Evolutionary conservation across 2,888 invertebrate genomes (phyloP).

Genomic region (Podabrus alpinus): DNA sequence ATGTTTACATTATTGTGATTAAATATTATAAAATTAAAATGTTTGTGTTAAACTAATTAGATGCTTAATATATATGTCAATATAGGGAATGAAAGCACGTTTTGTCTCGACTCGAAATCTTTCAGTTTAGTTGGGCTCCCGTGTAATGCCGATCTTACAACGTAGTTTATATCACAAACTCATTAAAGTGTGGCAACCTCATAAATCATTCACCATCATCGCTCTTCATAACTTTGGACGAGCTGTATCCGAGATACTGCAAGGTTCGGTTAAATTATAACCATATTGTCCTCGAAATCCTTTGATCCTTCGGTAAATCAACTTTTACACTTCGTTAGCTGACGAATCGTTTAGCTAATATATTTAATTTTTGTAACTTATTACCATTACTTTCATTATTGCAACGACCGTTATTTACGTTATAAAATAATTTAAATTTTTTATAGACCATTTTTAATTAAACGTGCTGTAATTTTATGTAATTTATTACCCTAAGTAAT

Average conservation of each 20-base stretch:
- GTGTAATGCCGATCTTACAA: constrained; percentile 15
- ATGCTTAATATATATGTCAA: constrained; percentile 7
- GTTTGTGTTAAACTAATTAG: constrained; percentile 6
- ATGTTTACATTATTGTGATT: not conserved
- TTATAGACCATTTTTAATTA: not conserved
- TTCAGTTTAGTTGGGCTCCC: constrained; percentile 18
- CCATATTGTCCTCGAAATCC: constrained; percentile 19
- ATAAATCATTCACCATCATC: constrained; percentile 27
- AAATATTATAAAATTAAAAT: not conserved
- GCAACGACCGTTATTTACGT: not conserved
- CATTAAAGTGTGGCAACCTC: constrained; percentile 26
- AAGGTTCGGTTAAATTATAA: constrained; percentile 25
- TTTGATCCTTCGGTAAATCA: constrained; percentile 23
- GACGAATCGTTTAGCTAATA: not conserved
- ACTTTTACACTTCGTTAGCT: constrained; percentile 17
- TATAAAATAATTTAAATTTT: not conserved
- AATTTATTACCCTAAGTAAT: not conserved
- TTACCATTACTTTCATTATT: not conserved
- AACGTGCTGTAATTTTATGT: not conserved
- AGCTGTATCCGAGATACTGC: constrained; percentile 22
- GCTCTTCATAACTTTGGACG: constrained; percentile 25
- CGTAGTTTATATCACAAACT: constrained; percentile 26
- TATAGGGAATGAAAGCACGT: constrained; percentile 6
- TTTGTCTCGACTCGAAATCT: constrained; percentile 12
- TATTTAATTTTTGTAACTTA: not conserved